Percentiles rank a stretch among this genome's conserved stretches.
phyloP scores from a whole-genome alignment of 2,113 vertebrate species.

The Aramus guarauna region DNA sequence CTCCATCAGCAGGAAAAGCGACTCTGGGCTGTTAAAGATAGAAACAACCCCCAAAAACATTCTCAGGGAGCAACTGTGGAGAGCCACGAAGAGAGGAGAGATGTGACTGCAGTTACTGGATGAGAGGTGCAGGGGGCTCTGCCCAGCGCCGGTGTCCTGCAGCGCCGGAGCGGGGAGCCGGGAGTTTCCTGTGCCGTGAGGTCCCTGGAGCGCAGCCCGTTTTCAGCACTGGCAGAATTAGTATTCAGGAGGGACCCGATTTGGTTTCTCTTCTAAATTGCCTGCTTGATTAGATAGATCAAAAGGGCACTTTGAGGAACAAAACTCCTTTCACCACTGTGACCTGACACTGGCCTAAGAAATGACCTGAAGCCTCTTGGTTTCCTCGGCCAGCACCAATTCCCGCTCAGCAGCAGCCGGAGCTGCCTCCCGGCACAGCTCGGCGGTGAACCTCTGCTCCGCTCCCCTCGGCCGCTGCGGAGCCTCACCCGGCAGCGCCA shows the following conservation, averaged over 20 bases:
- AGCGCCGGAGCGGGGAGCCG: accelerated
- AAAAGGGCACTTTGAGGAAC: not conserved
- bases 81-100: not conserved
- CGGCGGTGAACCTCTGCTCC: accelerated
- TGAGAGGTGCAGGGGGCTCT: not conserved
- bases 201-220: not conserved
- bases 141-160: accelerated
- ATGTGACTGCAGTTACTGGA: accelerated
- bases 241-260: not conserved
- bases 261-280: not conserved
- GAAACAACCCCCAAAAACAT: not conserved
- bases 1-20: not conserved
- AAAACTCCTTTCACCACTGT: not conserved
- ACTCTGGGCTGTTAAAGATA: not conserved
- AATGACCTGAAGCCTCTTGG: not conserved
- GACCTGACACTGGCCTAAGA: accelerated
- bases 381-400: not conserved
- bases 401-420: not conserved
- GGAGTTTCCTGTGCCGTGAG: accelerated
- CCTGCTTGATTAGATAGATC: not conserved
- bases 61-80: not conserved
- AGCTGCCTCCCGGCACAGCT: not conserved
- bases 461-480: not conserved
- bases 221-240: not conserved
- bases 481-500: not conserved